These are phyloP conservation scores for Epirrita christyi DNA, from an alignment of 2,888 invertebrate genomes.

Conservation along the genomic window DNA sequence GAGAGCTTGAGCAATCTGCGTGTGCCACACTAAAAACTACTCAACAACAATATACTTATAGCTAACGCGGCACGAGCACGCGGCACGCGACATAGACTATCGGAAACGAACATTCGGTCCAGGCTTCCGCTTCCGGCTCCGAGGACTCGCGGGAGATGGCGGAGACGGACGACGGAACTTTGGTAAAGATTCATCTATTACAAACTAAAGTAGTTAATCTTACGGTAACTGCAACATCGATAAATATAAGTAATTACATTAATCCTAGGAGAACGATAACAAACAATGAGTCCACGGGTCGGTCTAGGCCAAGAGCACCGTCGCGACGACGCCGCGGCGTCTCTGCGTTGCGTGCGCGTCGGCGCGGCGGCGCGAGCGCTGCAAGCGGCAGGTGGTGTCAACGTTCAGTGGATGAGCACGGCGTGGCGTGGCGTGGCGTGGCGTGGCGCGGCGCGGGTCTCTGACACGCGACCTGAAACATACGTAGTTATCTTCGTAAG, in stretches of 20 bases:
- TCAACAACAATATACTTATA: slow-evolving; percentile 56
- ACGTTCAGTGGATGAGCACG: slow-evolving; percentile 30
- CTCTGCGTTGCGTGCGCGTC: slow-evolving; percentile 34
- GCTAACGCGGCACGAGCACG: slow-evolving; percentile 10
- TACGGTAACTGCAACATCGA: slow-evolving; percentile 79
- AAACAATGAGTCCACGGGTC: slow-evolving; percentile 26
- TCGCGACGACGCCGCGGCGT: slow-evolving; percentile 16
- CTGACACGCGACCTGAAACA: slow-evolving; percentile 59
- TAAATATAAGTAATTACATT: slow-evolving; percentile 52
- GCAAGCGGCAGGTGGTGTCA: too few species aligned
- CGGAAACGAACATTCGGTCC: slow-evolving; percentile 60
- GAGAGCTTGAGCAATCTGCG: slow-evolving; percentile 46
- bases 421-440: slow-evolving; percentile 37
- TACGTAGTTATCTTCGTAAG: too few species aligned
- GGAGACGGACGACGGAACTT: slow-evolving; percentile 68
- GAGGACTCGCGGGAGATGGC: slow-evolving; percentile 43
- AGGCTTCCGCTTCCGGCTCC: slow-evolving; percentile 66
- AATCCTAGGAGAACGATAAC: slow-evolving; percentile 21
- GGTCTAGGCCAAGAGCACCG: slow-evolving; percentile 22
- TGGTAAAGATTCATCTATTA: slow-evolving; percentile 78
- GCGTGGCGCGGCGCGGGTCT: slow-evolving; percentile 9
- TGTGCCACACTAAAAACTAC: slow-evolving; percentile 47
- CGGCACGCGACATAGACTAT: slow-evolving; percentile 47
- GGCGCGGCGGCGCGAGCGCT: slow-evolving; percentile 1
- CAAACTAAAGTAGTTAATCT: slow-evolving; percentile 74